Evolutionary conservation across 1,140 invertebrate species (phyloP), one percentile per base, ranked within the genome.

Genomic region (Phocides pigmalion): DNA sequence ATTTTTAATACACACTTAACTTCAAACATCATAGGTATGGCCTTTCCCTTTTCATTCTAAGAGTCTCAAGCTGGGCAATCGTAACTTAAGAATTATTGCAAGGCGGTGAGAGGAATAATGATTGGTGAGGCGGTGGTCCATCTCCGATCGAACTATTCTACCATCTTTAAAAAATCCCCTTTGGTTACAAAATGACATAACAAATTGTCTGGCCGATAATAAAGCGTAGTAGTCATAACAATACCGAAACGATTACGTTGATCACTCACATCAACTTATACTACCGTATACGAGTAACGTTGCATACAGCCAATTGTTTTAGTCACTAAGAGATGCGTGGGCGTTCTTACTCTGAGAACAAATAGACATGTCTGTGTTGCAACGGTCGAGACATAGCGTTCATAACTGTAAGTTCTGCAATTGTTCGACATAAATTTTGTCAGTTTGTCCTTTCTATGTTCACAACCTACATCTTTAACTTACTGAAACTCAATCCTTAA

Each of bases 361-460:
- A 50, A 50, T 32, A 25, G 47, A 50, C 47, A 32, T 3, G 47
- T 16, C 47, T 25, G 47, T 32, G 22, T 50, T 32, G 47, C 47
- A 50, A 47, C 17, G 19, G 16, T 4, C 22, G 47, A 50, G 32
- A 35, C 11, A 11, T 35, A 3, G 22, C 25, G 47, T 25, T 32
- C 1, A 25, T 50, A 50, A 50, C 47, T 50, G 47, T 32, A 16
- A 50, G 22, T 32, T 14, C 22, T 15, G 47, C 47, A 50, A 50
- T 50, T 2, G 44, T 14, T 16, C 8, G 20, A 50, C 17, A 50
- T 50, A 50, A 28, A 50, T 50, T 28, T 3, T 5, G 14, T 20
- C 15, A 15, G 12, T 50, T 25, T 50, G 19, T 14, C 19, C 20
- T n/a, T 25, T 50, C 22, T 28, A 35, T 11, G n/a, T 35, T 35